phyloP scores from a whole-genome alignment of 1,140 invertebrate species.

The Paraescarpia echinospica region DNA sequence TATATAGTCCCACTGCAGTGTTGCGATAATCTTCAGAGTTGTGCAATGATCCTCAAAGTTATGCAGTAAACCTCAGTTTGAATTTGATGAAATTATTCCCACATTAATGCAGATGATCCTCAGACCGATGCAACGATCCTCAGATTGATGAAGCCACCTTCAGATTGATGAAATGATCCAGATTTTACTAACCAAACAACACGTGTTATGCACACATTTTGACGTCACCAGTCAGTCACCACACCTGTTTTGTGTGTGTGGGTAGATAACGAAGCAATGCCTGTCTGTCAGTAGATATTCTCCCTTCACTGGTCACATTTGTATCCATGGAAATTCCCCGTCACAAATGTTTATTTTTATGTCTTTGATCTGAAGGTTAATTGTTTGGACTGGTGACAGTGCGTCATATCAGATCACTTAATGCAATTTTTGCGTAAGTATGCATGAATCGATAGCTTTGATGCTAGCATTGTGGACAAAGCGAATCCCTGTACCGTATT shows the following conservation, averaged over 20 bases:
- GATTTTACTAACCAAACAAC: too few species aligned
- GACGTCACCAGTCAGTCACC: neutral
- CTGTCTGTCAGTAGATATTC: neutral
- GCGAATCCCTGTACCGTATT: too few species aligned
- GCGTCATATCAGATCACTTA: neutral
- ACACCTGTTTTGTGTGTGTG: neutral
- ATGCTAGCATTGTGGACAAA: too few species aligned
- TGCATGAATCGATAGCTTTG: neutral
- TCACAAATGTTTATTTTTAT: neutral
- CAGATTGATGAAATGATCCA: too few species aligned
- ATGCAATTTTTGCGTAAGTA: neutral
- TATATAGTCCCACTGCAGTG: too few species aligned
- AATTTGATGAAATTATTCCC: too few species aligned
- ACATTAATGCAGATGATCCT: too few species aligned
- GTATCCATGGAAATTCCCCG: neutral
- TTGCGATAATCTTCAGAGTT: too few species aligned
- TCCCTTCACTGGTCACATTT: neutral
- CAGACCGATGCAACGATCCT: too few species aligned
- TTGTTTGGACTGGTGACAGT: neutral
- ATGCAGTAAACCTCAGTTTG: too few species aligned
- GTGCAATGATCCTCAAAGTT: too few species aligned
- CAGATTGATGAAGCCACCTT: too few species aligned
- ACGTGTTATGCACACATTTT: neutral
- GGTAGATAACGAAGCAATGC: neutral
- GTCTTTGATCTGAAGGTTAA: neutral